Base-by-base conservation (phyloP, 1,140 invertebrate genomes). In the Drosophila sproati region DNA sequence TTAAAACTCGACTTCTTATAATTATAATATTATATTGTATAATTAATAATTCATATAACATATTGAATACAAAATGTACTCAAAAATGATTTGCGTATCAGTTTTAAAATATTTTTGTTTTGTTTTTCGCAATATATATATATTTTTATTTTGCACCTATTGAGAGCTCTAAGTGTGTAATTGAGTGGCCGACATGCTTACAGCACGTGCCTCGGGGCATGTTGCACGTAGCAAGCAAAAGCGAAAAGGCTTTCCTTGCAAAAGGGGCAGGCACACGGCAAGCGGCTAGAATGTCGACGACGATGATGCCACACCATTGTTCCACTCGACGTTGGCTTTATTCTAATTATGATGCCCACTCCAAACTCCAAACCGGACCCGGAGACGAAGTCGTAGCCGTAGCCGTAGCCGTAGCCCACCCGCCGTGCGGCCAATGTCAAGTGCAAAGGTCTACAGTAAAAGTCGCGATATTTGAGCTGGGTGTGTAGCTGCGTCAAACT, bases 301-400 rank as follows among this genome's bases (percentile, higher is more conserved):
- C 60, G n/a, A 28, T 41, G 52, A 55, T 37, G 47, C 10, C 48
- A 20, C 37, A 47, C 47, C 66, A 67, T 28, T 72, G 66, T 64
- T 75, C 77, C 73, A 80, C 83, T 88, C 74, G 78, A 82, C 67
- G 56, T 54, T 80, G 70, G 45, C 70, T 88, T 88, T 78, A 83
- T 88, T 88, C 80, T 89, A 89, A 88, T 88, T 89, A 88, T 61
- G 71, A 70, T 69, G 47, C 80, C 67, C 77, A 67, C 59, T 68
- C 71, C 55, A 48, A 74, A 20, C 20, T 20, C 20, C 20, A 20
- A 20, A 20, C 20, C 20, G 20, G 20, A 20, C 20, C 20, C 20
- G 20, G 20, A 20, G 71, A 51, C 41, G 66, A 43, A 20, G 70
- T 45, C 79, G 67, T 45, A 37, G 66, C 45, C 59, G 8, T 6